Evolutionary conservation across 2,113 vertebrate genomes (phyloP).

Genomic region (Ophthalmolycus amberensis): DNA sequence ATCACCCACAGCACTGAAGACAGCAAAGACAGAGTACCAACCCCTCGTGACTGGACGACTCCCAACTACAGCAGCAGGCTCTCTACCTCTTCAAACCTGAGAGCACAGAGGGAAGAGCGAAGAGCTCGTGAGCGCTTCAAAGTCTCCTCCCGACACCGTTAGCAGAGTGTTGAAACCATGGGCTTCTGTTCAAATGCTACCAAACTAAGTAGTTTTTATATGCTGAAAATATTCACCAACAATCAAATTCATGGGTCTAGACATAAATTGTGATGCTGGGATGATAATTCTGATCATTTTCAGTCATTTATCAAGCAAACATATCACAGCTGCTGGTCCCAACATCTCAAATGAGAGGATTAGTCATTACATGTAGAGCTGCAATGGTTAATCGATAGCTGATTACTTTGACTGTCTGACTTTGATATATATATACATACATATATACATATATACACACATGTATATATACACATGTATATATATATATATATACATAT

Average conservation of each 20-base stretch:
- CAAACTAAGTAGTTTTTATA: neutral
- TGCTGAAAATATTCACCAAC: neutral
- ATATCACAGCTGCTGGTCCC: neutral
- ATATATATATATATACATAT: too few species aligned
- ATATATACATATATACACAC: too few species aligned
- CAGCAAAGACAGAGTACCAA: neutral
- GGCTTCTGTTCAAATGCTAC: neutral
- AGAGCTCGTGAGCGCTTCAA: neutral
- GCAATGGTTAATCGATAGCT: neutral
- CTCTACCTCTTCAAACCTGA: conserved; percentile 17
- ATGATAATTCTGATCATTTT: neutral
- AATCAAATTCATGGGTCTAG: neutral
- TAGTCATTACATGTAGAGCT: neutral
- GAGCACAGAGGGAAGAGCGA: neutral
- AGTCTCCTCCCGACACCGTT: neutral
- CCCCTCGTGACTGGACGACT: neutral
- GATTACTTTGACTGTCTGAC: too few species aligned
- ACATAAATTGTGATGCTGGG: neutral
- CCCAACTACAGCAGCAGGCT: neutral
- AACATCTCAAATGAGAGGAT: too few species aligned
- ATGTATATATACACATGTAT: too few species aligned
- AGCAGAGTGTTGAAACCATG: neutral
- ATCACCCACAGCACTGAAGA: conserved; percentile 38
- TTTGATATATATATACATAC: too few species aligned
- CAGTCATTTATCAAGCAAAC: neutral